Evolutionary conservation across 2,888 invertebrate genomes (phyloP), one percentile per base, ranked within the genome.

Genomic region (Aspidiotus destructor): DNA sequence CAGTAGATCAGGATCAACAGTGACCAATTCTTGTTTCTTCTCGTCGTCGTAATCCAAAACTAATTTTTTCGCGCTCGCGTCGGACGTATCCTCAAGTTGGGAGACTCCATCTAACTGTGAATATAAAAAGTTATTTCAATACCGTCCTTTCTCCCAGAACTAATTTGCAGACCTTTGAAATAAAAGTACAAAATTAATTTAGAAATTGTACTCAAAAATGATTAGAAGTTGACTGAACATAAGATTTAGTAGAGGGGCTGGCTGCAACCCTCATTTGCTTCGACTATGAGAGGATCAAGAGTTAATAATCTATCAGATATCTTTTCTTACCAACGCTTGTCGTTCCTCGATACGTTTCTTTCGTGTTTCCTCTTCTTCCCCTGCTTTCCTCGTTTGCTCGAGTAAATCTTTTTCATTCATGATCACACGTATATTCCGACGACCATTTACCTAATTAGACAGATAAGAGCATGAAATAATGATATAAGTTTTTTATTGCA

Each of bases 361-460:
- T 42, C 98, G 83, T 74, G 94, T 92, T 73, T 88, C 87, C 77
- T 99, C 99, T 72, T 89, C 88, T 71, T 88, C 86, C 53, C 92
- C 92, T 0, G 98, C 98, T 75, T 85, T 85, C 76, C 89, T 89
- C 0, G 98, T 98, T 60, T 86, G 85, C 73, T 88, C 86, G 70
- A 87, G 85, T 64, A 91, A 79, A 73, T 87, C 85, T 73, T 85
- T 85, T 71, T 84, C 78, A 5, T 77, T 78, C 71, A 81, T 78
- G 70, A 89, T 82, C 75, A 84, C 84, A 73, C 85, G 80, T 70
- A 89, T 89, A 73, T 88, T 86, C 72, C 85, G 84, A 3, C 86
- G 79, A 9, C 85, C 84, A 76, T 83, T 84, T 75, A 72, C 28
- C 28, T 28, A 28, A 28, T 28, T 28, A 5, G 28, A 28, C 28